These are phyloP conservation scores for Edolisoma coerulescens DNA, from an alignment of 2,113 vertebrate species.

Conservation along the genomic window DNA sequence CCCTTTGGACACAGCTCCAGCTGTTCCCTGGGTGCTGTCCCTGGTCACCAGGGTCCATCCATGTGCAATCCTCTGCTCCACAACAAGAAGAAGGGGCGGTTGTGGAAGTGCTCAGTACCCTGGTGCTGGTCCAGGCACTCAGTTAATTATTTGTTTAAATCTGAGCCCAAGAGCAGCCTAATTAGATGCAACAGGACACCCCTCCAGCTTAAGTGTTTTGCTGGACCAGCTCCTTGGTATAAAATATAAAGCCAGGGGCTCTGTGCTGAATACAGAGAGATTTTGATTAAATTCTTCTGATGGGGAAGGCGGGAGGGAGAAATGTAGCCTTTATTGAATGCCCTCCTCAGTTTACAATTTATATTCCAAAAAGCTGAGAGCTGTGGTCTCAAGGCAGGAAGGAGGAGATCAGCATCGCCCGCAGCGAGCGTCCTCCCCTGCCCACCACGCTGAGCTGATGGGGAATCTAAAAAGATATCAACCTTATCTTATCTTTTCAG, in stretches of 20 bases:
- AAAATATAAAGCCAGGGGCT: background rate
- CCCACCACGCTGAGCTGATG: accelerated
- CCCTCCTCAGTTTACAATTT: background rate
- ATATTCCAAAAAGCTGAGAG: background rate
- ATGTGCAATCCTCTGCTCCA: background rate
- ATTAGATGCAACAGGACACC: background rate
- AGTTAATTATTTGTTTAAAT: background rate
- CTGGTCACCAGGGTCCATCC: background rate
- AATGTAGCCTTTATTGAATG: background rate
- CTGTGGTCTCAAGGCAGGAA: background rate
- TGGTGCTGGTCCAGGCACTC: background rate
- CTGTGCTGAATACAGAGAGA: background rate
- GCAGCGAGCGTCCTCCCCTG: background rate
- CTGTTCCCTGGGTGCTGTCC: accelerated
- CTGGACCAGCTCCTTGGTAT: background rate
- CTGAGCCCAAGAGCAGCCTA: background rate
- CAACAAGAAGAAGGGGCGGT: background rate
- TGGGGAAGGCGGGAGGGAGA: background rate
- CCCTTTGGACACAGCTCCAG: background rate
- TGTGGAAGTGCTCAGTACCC: background rate
- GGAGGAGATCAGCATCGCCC: background rate
- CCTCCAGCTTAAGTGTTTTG: background rate
- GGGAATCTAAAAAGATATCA: background rate
- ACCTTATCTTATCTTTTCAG: background rate
- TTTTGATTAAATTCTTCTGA: constrained; percentile 23